These are phyloP conservation scores for Plutomurus gul DNA, from an alignment of 1,140 invertebrate genomes.

Conservation along the genomic window DNA sequence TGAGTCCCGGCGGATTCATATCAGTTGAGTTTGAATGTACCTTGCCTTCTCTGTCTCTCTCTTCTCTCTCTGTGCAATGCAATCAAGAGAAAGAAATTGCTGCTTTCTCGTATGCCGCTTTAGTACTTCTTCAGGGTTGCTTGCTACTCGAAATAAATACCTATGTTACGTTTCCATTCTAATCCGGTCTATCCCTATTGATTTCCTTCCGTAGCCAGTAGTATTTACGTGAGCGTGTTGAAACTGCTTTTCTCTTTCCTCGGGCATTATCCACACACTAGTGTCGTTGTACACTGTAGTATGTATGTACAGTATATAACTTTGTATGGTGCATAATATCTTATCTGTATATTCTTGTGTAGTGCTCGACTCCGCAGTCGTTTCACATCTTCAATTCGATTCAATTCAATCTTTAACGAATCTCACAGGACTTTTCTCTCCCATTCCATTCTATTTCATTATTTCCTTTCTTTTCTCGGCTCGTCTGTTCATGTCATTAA, in stretches of 20 bases:
- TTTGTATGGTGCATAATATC: too few relatives aligned
- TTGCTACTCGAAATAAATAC: neutral
- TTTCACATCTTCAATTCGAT: neutral
- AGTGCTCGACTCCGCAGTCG: constrained; percentile 1
- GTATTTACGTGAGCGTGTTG: neutral
- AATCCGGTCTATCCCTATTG: neutral
- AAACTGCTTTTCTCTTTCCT: neutral
- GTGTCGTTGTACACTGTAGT: too few relatives aligned
- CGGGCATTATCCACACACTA: neutral
- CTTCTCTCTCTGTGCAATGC: neutral
- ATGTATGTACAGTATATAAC: too few relatives aligned
- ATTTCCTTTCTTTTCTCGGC: neutral
- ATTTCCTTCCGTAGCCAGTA: neutral
- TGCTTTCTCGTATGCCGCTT: neutral
- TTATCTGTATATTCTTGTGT: too few relatives aligned
- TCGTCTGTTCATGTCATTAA: constrained; percentile 1
- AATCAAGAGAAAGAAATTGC: neutral
- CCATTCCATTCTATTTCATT: neutral
- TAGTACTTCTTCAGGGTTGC: neutral
- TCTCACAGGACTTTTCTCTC: neutral
- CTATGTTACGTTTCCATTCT: neutral
- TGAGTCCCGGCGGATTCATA: too few relatives aligned
- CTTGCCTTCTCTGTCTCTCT: too few relatives aligned
- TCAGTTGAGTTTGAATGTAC: too few relatives aligned
- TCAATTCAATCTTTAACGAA: constrained; percentile 16